Evolutionary conservation across 1,140 invertebrate species (phyloP).

Genomic region (Paraescarpia echinospica): DNA sequence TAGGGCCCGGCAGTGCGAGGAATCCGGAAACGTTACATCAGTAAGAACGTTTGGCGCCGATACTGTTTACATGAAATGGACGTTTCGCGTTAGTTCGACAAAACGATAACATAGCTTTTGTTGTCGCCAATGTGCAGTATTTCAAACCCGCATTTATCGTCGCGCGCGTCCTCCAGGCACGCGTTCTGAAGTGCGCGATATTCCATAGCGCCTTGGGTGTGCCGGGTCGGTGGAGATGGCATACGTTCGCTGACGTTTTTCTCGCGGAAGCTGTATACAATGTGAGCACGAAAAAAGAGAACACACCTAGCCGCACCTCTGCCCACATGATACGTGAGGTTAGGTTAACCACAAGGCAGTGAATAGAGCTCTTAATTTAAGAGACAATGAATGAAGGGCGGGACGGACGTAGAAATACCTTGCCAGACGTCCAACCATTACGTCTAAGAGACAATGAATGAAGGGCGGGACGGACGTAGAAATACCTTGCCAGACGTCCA

Average conservation of each 20-base stretch:
- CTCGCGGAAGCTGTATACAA: not conserved
- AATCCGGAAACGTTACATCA: not conserved
- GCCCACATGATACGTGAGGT: not conserved
- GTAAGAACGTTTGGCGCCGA: not conserved
- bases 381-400: not conserved
- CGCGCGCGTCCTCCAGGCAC: not conserved
- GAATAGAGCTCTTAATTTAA: not conserved
- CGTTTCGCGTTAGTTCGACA: not conserved
- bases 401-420: not conserved
- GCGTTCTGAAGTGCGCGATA: not conserved
- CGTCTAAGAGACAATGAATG: not conserved
- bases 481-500: not conserved
- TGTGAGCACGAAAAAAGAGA: not conserved
- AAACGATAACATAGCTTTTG: constrained; percentile 1
- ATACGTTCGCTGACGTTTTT: not conserved
- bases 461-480: not conserved
- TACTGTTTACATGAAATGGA: not conserved
- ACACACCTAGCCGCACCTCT: not conserved
- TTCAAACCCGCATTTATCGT: not conserved
- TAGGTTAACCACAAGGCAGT: too few relatives aligned
- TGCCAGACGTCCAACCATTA: too few relatives aligned
- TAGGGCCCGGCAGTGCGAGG: not conserved
- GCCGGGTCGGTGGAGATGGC: not conserved
- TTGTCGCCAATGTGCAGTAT: not conserved
- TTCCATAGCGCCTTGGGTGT: not conserved